Evolutionary conservation across 1,140 invertebrate species (phyloP).

Genomic region (Teleogryllus occipitalis): DNA sequence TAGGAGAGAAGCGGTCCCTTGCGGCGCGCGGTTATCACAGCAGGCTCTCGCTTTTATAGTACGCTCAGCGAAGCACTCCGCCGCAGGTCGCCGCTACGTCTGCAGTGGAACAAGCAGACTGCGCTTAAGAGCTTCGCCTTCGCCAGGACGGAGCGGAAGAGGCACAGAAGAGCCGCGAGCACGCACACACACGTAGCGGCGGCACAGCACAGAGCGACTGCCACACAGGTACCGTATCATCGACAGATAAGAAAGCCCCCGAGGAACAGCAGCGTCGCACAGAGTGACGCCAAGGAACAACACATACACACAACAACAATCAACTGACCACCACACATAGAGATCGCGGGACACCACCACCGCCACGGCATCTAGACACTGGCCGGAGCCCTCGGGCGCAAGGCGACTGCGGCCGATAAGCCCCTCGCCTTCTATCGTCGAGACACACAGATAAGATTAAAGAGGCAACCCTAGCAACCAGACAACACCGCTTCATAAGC

Average conservation of each 20-base stretch:
- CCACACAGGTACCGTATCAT: not conserved
- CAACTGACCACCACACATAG: not conserved
- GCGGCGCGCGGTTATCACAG: not conserved
- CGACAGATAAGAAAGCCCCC: not conserved
- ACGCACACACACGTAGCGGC: not conserved
- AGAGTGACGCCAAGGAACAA: not conserved
- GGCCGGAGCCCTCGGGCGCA: not conserved
- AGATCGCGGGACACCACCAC: not conserved
- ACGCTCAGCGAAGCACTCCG: not conserved
- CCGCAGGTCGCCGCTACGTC: not conserved
- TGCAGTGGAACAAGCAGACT: not conserved
- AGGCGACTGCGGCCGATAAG: not conserved
- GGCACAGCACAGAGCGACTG: not conserved
- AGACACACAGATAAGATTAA: not conserved
- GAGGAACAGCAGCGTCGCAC: not conserved
- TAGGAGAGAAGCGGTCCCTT: not conserved
- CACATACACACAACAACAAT: not conserved
- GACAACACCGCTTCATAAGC: not conserved
- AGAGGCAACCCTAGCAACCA: conserved; percentile 1
- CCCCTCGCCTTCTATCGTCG: not conserved
- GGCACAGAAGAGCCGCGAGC: not conserved
- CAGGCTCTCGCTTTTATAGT: not conserved
- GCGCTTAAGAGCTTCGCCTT: not conserved
- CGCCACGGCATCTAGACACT: not conserved
- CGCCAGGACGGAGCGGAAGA: not conserved